These are phyloP conservation scores for Ips nitidus DNA, from an alignment of 1,140 invertebrate species.

Conservation along the genomic window DNA sequence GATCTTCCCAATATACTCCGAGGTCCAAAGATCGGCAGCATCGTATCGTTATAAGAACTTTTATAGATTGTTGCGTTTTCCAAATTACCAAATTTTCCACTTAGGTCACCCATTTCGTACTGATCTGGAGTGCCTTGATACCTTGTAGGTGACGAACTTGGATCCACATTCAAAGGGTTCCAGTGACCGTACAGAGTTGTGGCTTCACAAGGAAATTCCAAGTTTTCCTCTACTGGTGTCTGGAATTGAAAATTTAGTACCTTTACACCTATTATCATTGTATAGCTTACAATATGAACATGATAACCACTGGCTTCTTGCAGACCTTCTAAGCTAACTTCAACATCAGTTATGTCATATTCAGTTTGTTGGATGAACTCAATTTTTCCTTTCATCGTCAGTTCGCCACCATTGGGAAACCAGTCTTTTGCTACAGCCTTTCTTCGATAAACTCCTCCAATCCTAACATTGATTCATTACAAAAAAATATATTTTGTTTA, in stretches of 20 bases:
- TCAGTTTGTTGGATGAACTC: constrained; percentile 83
- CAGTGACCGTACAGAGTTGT: constrained; percentile 79
- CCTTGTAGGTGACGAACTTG: constrained; percentile 57
- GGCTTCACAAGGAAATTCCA: constrained; percentile 86
- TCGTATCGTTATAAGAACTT: constrained; percentile 75
- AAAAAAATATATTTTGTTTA: background rate
- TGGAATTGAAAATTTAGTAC: constrained; percentile 48
- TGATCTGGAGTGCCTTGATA: constrained; percentile 73
- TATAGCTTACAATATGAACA: constrained; percentile 72
- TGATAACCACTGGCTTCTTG: constrained; percentile 72
- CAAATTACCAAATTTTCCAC: constrained; percentile 82
- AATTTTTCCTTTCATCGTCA: constrained; percentile 68
- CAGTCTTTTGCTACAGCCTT: constrained; percentile 85
- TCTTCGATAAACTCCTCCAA: constrained; percentile 71
- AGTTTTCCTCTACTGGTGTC: constrained; percentile 75
- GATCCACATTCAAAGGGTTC: constrained; percentile 76
- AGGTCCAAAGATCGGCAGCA: constrained; percentile 81
- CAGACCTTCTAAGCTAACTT: constrained; percentile 76
- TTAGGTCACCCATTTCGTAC: constrained; percentile 87
- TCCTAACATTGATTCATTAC: constrained; percentile 54
- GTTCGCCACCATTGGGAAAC: constrained; percentile 74
- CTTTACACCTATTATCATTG: background rate
- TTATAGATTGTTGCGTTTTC: constrained; percentile 61
- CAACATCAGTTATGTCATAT: constrained; percentile 79
- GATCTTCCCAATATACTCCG: constrained; percentile 83